A percentile compares a stretch with the other conserved stretches of the same genome.
Conservation (phyloP, 2,888 invertebrate genomes). For the Athrips mouffetella region DNA sequence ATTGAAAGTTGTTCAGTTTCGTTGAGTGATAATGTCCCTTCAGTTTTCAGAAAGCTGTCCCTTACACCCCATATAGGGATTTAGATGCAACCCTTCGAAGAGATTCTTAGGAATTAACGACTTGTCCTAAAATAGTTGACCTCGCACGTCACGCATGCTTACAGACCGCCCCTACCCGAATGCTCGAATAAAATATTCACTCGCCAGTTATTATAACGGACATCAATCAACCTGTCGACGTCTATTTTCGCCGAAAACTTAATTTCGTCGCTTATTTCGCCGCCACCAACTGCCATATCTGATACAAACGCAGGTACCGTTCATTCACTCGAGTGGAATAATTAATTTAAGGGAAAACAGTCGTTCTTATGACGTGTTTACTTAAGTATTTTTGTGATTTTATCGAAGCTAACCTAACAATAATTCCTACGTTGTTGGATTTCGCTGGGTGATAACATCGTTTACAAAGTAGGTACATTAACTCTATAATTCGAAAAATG, state of each 20-base stretch:
- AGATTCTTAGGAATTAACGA: constrained; percentile 56
- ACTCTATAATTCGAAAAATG: too few species aligned
- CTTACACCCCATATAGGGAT: too few species aligned
- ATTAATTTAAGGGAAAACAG: too few species aligned
- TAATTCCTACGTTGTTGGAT: too few species aligned
- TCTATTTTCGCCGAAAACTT: constrained; percentile 64
- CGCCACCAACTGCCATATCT: constrained; percentile 38
- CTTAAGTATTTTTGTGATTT: too few species aligned
- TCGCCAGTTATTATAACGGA: constrained; percentile 60
- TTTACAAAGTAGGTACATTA: too few species aligned
- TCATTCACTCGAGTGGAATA: constrained; percentile 35
- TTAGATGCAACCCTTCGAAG: constrained; percentile 33
- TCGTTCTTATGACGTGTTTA: too few species aligned
- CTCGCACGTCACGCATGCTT: constrained; percentile 57
- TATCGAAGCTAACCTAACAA: too few species aligned
- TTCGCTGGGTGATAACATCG: too few species aligned
- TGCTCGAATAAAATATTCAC: constrained; percentile 65
- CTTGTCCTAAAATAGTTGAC: constrained; percentile 62
- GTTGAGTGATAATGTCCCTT: too few species aligned
- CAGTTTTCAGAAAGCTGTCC: too few species aligned
- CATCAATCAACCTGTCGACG: constrained; percentile 66
- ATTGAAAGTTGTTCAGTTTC: too few species aligned
- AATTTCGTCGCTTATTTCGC: constrained; percentile 55
- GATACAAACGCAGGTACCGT: constrained; percentile 35
- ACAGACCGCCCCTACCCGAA: constrained; percentile 35